Base-by-base conservation (phyloP, 2,797 vertebrate genomes). In the Apodemus agrarius region DNA sequence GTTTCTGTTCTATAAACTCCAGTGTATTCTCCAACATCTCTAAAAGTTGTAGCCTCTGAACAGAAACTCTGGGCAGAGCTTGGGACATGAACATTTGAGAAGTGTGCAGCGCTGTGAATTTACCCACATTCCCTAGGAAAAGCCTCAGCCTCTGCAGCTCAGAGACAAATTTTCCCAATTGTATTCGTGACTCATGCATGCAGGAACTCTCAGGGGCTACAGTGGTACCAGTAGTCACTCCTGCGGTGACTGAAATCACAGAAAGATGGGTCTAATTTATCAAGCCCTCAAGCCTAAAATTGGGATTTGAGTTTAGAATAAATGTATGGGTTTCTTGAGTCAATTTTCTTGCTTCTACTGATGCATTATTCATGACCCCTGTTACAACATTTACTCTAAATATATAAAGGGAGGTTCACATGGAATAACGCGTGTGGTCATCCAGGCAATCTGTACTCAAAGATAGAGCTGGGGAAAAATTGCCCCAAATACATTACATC, bases 201-300 rank as follows among this genome's bases (percentile, higher is more conserved):
- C 11, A n/a, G 13, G 76, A 89, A 82, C 31, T 78, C n/a, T 52
- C 46, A 61, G 94, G 76, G 29, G 37, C 14, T 22, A 67, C 1
- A 1, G 46, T 67, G 31, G 76, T 78, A 6, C 52, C 49, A 34
- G 31, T 11, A 43, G 75, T 90, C 21, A 65, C 40, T 14, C 59
- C 43, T 7, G 57, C 22, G 22, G 89, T 90, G 65, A 79, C 81
- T 87, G 76, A 79, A 94, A 87, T 79, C 69, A 92, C 81, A 83
- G 89, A n/a, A 93, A 12, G 65, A 96, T 8, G 67, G 29, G 72
- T 54, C 65, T 34, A 74, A 54, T 46, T 59, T 67, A 29, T 81
- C 24, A 69, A 46, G 34, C 37, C 11, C n/a, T 81, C 83, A 61
- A 22, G 43, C 21, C 49, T 90, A 49, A 78, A 90, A 90, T 26